Base-by-base conservation (phyloP, 2,797 vertebrate genomes). In the Oreonectes daqikongensis region DNA sequence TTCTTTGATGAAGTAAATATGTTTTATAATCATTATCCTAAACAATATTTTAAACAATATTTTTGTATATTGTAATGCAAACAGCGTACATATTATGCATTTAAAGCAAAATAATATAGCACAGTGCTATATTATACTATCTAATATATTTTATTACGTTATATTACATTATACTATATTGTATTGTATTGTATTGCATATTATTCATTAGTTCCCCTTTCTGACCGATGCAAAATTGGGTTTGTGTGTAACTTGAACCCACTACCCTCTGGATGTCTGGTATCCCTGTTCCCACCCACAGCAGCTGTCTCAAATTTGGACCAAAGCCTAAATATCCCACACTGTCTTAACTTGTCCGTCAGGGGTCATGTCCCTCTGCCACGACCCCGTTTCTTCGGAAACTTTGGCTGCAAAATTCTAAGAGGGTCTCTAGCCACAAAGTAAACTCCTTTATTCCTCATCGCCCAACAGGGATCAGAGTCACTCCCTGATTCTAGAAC, bases 401-500 rank as follows among this genome's bases (percentile, higher is more conserved):
- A 65, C 38, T 30, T 22, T 44, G n/a, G 24, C 46, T 63, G 15
- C 12, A 28, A 70, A 69, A 52, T 24, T 30, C 59, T 77, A 59
- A 53, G 59, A 77, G 68, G 22, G 35, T 50, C 44, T 77, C 44
- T 30, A 61, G 20, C 55, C 32, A 52, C 9, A 11, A 70, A 53
- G 28, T 67, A 75, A 79, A 60, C 63, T 24, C 57, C n/a, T 40
- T 70, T 69, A 76, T 65, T 69, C 60, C 38, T 69, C 35, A 40
- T 57, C 26, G 26, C 35, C 53, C 60, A 46, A 14, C 17, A 22
- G 44, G 57, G 66, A 44, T 70, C 72, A 79, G 28, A 72, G 55
- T 69, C 26, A n/a, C 67, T 70, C 57, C 67, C 75, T 50, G 61
- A 71, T 75, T 70, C 66, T 63, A 53, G 32, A 70, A 55, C 9